A percentile compares a stretch with the other conserved stretches of the same genome.
Evolutionary conservation across 1,140 invertebrate species (phyloP).

Genomic region (Drosophila aff.): DNA sequence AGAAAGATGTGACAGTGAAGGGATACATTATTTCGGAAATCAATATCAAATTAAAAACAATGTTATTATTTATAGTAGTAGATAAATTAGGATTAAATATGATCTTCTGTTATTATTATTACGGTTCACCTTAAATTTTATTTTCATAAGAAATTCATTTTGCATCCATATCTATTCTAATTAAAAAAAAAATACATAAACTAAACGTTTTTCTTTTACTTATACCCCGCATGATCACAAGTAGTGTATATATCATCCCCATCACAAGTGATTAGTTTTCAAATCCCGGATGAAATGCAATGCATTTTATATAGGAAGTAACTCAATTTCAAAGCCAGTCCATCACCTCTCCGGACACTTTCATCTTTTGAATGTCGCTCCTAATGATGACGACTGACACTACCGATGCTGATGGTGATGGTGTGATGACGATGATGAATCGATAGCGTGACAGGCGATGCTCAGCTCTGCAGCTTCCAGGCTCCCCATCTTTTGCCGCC

Average conservation of each 20-base stretch:
- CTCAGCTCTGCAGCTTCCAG: constrained; percentile 20
- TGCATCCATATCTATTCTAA: too few relatives aligned
- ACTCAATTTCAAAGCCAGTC: constrained; percentile 29
- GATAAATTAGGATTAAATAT: too few relatives aligned
- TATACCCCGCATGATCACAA: too few relatives aligned
- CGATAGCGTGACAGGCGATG: constrained; percentile 52
- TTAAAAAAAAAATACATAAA: neutral
- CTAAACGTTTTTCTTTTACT: neutral
- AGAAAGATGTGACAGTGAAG: neutral
- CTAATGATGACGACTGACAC: constrained; percentile 46
- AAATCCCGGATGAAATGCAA: neutral
- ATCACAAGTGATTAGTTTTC: constrained; percentile 9
- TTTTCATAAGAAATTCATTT: too few relatives aligned
- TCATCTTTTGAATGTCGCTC: constrained; percentile 42
- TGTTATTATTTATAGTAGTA: too few relatives aligned
- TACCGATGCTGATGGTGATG: constrained; percentile 4
- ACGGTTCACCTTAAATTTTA: too few relatives aligned
- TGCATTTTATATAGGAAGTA: constrained; percentile 15
- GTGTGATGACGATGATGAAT: constrained; percentile 66
- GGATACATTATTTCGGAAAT: too few relatives aligned
- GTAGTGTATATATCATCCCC: too few relatives aligned
- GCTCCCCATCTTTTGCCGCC: neutral
- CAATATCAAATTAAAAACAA: too few relatives aligned
- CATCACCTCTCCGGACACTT: constrained; percentile 49
- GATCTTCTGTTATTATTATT: too few relatives aligned